Evolutionary conservation across 2,888 invertebrate species (phyloP), one percentile per base, ranked within the genome.

Genomic region (Kryphioiulus occultus): DNA sequence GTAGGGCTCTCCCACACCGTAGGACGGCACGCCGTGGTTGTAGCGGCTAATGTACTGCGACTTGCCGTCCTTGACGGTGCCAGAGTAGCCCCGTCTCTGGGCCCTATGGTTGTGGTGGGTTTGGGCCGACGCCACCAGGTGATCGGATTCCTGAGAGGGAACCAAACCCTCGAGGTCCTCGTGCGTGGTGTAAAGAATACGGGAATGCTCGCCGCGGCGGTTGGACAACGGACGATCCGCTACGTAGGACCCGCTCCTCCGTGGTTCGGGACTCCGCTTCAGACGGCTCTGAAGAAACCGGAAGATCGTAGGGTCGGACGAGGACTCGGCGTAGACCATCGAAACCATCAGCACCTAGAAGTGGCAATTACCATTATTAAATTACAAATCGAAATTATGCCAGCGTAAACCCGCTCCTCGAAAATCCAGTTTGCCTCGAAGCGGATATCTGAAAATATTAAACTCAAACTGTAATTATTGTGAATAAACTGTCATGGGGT

Each of bases 21-120:
- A 88, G 15, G 86, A 78, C 12, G 88, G 88, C n/a, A 88, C 88
- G 30, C 88, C 88, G 26, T 86, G 86, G 42, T 88, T 88, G 78
- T 88, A 88, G n/a, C 47, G 32, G 9, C 53, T 30, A 30, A 88
- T 88, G 86, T 88, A 86, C 19, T 59, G 19, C n/a, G 88, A 88
- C 32, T 88, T 88, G 87, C 88, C 88, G 9, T 88, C 86, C 15
- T 30, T 26, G 15, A 88, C 88, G 12, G 88, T 86, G 22, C 88
- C 88, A 4, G 88, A 88, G 26, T 86, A 88, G 17, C 88, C 88
- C 19, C 26, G 2, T 1, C 39, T 15, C 22, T 85, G 85, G 30
- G 87, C 87, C 15, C 87, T 30, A 10, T 86, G 86, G 1, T 30
- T 30, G 19, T 32, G 35, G 9, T 39, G 32, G 15, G 82, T 87